phyloP scores from a whole-genome alignment of 2,113 vertebrate species.

The Atractosteus spatula region DNA sequence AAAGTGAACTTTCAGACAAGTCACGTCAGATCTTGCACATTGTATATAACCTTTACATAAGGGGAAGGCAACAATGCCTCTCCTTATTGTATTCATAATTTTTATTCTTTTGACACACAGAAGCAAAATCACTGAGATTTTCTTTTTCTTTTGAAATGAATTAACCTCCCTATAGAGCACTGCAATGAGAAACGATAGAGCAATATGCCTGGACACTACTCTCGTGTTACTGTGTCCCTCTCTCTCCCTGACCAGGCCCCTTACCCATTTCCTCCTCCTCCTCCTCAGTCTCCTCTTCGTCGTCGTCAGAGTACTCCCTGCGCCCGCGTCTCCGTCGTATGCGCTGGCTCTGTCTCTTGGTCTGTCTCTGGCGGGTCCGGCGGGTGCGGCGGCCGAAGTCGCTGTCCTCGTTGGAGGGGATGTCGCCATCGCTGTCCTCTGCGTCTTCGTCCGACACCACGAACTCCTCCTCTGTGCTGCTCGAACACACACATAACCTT shows the following conservation, averaged over 20 bases:
- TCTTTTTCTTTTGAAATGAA: too few relatives aligned
- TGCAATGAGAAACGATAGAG: too few relatives aligned
- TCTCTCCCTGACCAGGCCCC: constrained; percentile 6
- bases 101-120: too few relatives aligned
- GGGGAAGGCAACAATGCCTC: too few relatives aligned
- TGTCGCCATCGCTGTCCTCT: constrained; percentile 78
- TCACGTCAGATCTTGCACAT: too few relatives aligned
- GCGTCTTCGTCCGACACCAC: constrained; percentile 78
- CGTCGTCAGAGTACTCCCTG: constrained; percentile 88
- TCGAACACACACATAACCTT: not conserved
- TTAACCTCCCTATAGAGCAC: too few relatives aligned
- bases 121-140: too few relatives aligned
- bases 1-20: too few relatives aligned
- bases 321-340: constrained; percentile 72
- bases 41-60: too few relatives aligned
- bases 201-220: too few relatives aligned
- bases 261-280: constrained; percentile 63
- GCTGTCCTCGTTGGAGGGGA: constrained; percentile 73
- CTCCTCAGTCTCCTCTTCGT: constrained; percentile 75
- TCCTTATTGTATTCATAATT: too few relatives aligned
- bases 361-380: constrained; percentile 57
- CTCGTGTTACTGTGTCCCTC: too few relatives aligned
- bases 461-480: constrained; percentile 85
- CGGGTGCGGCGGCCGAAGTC: constrained; percentile 69
- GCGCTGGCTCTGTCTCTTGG: constrained; percentile 69